phyloP scores from a whole-genome alignment of 2,113 vertebrate genomes.

The Chrysochloris asiatica region DNA sequence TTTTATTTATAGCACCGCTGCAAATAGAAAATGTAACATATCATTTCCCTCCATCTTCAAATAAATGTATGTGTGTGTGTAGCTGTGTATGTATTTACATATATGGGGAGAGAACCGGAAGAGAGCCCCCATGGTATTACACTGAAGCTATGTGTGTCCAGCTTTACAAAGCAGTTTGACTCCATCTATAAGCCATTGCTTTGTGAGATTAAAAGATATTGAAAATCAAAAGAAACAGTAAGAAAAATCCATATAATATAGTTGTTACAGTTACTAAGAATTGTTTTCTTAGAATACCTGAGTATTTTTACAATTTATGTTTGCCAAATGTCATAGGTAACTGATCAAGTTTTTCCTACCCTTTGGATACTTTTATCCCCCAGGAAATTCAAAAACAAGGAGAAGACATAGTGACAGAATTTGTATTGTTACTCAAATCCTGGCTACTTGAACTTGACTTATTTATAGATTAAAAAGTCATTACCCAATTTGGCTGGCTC shows the following conservation, averaged over 20 bases:
- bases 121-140: neutral
- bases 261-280: neutral
- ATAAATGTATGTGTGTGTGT: neutral
- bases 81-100: neutral
- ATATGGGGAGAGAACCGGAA: no score
- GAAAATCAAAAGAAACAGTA: neutral
- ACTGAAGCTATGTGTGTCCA: neutral
- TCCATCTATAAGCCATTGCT: neutral
- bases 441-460: neutral
- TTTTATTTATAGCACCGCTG: neutral
- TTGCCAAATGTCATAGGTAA: neutral
- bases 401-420: neutral
- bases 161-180: slow-evolving; percentile 19
- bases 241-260: neutral
- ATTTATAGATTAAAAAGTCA: neutral
- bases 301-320: neutral
- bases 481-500: neutral
- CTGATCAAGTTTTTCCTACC: neutral
- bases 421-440: neutral
- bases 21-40: slow-evolving; percentile 21
- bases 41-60: neutral
- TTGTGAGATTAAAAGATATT: neutral
- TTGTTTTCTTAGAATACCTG: neutral
- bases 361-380: neutral
- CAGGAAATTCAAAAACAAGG: neutral